These are phyloP conservation scores for Mohoua ochrocephala DNA, from an alignment of 2,113 vertebrate species.

Conservation along the genomic window DNA sequence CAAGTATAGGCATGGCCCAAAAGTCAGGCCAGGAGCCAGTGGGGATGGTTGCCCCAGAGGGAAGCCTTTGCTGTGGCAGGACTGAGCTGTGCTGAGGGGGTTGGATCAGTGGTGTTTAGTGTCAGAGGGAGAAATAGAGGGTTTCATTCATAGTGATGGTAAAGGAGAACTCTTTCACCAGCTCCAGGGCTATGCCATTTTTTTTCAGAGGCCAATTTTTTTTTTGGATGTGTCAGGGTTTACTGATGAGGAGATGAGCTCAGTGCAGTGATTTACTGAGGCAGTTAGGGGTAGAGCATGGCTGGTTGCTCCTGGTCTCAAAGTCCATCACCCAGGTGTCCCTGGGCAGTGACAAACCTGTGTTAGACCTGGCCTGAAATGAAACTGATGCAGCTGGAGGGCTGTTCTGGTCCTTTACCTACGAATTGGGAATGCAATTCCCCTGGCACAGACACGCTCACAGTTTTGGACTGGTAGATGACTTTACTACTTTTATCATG, in stretches of 20 bases:
- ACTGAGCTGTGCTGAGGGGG: not conserved
- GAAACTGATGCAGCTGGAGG: not conserved
- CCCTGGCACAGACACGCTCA: not conserved
- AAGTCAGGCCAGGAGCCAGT: not conserved
- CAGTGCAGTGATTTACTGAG: not conserved
- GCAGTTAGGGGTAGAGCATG: fast-evolving
- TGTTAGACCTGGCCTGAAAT: not conserved
- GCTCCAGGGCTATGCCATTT: not conserved
- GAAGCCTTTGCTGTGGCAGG: not conserved
- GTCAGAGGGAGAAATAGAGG: not conserved
- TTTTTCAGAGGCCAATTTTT: not conserved
- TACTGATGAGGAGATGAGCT: not conserved
- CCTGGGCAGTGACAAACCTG: not conserved
- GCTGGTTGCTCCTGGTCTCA: not conserved
- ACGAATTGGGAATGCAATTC: not conserved
- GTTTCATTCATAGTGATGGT: not conserved
- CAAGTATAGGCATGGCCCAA: not conserved
- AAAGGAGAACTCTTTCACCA: not conserved
- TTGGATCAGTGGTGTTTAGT: not conserved
- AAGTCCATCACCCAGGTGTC: not conserved
- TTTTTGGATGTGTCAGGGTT: not conserved
- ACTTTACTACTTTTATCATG: not conserved
- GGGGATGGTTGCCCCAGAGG: not conserved
- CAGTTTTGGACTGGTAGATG: not conserved
- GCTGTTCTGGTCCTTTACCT: not conserved